Evolutionary conservation across 2,888 invertebrate species (phyloP), one percentile per base, ranked within the genome.

Genomic region (Melangyna quadrimaculata): DNA sequence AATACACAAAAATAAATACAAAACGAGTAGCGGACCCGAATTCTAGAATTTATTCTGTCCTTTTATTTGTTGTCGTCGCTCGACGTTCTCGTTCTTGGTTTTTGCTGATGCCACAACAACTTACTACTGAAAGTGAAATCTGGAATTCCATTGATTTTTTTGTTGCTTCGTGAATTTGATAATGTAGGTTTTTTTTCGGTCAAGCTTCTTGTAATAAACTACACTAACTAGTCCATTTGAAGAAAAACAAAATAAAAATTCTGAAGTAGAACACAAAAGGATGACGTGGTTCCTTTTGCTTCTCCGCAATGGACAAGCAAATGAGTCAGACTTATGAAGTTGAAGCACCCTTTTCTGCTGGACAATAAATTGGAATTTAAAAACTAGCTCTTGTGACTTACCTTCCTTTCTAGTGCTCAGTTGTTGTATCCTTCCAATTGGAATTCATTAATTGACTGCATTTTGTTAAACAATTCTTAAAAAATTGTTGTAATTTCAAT

Each of bases 241-340:
- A 55, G 9, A 27, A 14, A 2, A 24, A 51, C n/a, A 24, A 57
- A 17, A 6, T 3, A 7, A n/a, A 3, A 14, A 24, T 10, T 59
- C 59, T 53, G 32, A 17, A 14, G 55, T 14, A 12, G 27, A 78
- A 12, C 10, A 10, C n/a, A 63, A 43, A 48, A 74, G 78, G 79
- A 84, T 84, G 84, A 84, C 84, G 84, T 84, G 84, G 80, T 84
- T 72, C 72, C 65, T 74, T 72, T 61, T 37, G 45, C 53, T 53
- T 19, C 67, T 45, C 32, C 19, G 19, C 22, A 59, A 14, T 59
- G 19, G 19, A 0, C 32, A 14, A 17, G 12, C 19, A 59, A 59
- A 75, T 79, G 79, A 84, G 79, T 79, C 83, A 83, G 82, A 77
- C 69, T 45, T 51, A 24, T 45, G 1, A 53, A 27, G 40, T 22